A percentile compares a stretch with the other conserved stretches of the same genome.
These are phyloP conservation scores for Sipha flava DNA, from an alignment of 1,140 invertebrate species.

Conservation along the genomic window DNA sequence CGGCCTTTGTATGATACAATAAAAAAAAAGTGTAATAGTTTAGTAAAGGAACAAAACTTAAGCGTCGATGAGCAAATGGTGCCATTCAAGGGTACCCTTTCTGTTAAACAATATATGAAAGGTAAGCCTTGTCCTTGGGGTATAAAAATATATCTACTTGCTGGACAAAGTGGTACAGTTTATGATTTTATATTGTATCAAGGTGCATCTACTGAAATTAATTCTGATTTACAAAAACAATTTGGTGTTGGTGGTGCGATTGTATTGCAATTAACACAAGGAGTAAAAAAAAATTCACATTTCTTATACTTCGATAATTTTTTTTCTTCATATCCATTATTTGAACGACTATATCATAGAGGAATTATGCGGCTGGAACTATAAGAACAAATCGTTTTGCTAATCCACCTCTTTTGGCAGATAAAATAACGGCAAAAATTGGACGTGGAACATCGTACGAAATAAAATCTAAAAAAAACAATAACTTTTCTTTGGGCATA, in stretches of 20 bases:
- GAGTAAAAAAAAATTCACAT: constrained; percentile 19
- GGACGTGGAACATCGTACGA: not conserved
- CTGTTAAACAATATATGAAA: constrained; percentile 28
- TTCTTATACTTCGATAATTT: constrained; percentile 38
- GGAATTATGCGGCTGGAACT: constrained; percentile 33
- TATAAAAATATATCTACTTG: constrained; percentile 15
- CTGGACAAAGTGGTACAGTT: constrained; percentile 32
- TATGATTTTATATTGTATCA: constrained; percentile 41
- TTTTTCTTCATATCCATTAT: constrained; percentile 32
- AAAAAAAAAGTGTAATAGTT: not conserved
- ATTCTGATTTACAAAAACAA: constrained; percentile 7
- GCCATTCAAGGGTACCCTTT: constrained; percentile 23
- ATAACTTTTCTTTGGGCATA: too few relatives aligned
- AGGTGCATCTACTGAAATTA: constrained; percentile 39
- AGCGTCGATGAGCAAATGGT: constrained; percentile 29
- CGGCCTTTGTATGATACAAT: not conserved
- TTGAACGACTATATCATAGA: not conserved
- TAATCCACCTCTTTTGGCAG: constrained; percentile 30
- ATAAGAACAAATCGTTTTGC: constrained; percentile 22
- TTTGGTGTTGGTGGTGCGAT: constrained; percentile 37
- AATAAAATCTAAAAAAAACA: too few relatives aligned
- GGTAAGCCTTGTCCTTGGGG: constrained; percentile 34
- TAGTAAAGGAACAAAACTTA: not conserved
- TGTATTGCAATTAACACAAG: constrained; percentile 37
- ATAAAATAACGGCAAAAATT: constrained; percentile 11